Conservation (phyloP, 2,888 invertebrate genomes). For the Pecten maximus region DNA sequence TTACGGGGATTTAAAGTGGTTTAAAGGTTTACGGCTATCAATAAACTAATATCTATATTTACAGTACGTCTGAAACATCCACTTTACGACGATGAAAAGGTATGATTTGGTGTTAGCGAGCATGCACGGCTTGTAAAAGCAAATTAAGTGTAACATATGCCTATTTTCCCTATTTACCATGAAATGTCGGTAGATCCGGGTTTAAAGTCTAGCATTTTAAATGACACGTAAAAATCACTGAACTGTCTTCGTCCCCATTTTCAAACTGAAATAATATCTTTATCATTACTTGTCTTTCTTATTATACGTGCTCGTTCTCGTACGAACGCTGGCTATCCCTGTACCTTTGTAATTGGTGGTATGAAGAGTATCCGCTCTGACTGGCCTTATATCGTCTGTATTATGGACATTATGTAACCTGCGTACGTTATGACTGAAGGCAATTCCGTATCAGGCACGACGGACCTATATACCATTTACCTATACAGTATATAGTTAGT, state of each 20-base stretch:
- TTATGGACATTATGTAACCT: too few relatives aligned
- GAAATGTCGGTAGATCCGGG: neutral
- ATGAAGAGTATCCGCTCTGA: too few relatives aligned
- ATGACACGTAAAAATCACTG: neutral
- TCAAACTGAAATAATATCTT: neutral
- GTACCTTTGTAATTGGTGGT: too few relatives aligned
- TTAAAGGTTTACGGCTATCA: neutral
- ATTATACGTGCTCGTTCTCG: neutral
- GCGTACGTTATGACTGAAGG: too few relatives aligned
- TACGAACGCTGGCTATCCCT: too few relatives aligned
- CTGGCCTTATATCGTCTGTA: too few relatives aligned
- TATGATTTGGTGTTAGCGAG: neutral
- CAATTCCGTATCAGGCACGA: too few relatives aligned
- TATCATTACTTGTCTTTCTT: too few relatives aligned
- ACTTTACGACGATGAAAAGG: neutral
- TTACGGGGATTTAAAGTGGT: neutral
- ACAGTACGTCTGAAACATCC: neutral
- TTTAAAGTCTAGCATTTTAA: neutral
- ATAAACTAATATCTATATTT: slow-evolving; percentile 26
- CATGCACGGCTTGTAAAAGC: neutral
- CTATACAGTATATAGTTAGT: too few relatives aligned
- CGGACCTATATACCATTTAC: too few relatives aligned
- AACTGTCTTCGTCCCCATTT: neutral
- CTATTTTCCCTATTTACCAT: neutral
- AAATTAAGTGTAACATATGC: neutral